phyloP scores from a whole-genome alignment of 1,140 invertebrate genomes.

The Heliothis subflexa region DNA sequence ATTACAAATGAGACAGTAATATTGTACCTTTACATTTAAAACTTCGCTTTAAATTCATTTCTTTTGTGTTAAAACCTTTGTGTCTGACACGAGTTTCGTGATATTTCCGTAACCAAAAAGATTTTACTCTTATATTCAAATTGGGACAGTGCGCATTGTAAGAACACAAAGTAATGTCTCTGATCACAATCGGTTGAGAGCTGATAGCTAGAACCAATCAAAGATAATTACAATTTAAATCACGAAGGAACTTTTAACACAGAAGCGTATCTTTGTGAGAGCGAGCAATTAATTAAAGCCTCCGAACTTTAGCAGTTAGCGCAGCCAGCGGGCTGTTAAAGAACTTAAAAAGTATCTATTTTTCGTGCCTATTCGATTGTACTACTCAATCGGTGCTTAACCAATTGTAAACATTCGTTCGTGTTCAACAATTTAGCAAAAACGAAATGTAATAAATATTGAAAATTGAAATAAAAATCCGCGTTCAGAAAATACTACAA shows the following conservation, averaged over 20 bases:
- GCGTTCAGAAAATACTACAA: not conserved
- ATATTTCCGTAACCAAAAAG: not conserved
- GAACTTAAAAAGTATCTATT: constrained; percentile 25
- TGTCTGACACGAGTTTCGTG: too few relatives aligned
- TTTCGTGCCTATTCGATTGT: constrained; percentile 33
- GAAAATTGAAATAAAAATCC: not conserved
- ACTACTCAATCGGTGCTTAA: constrained; percentile 31
- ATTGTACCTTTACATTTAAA: too few relatives aligned
- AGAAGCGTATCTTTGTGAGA: constrained; percentile 39
- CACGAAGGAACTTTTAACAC: constrained; percentile 40
- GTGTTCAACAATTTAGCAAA: constrained; percentile 8
- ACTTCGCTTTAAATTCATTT: not conserved
- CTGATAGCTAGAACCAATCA: constrained; percentile 37
- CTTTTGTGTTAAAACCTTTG: not conserved
- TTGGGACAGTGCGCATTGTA: not conserved
- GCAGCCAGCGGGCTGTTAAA: constrained; percentile 10
- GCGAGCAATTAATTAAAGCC: constrained; percentile 41
- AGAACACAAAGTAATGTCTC: constrained; percentile 14
- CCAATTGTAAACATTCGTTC: constrained; percentile 30
- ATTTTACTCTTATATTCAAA: not conserved
- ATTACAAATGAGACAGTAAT: too few relatives aligned
- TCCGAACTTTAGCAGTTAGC: constrained; percentile 41
- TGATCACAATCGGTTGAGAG: constrained; percentile 23
- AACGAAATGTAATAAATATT: constrained; percentile 4
- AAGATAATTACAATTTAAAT: constrained; percentile 46